A percentile compares a stretch with the other conserved stretches of the same genome.
phyloP scores from a whole-genome alignment of 1,140 invertebrate species.

The Harlomillsia oculata region DNA sequence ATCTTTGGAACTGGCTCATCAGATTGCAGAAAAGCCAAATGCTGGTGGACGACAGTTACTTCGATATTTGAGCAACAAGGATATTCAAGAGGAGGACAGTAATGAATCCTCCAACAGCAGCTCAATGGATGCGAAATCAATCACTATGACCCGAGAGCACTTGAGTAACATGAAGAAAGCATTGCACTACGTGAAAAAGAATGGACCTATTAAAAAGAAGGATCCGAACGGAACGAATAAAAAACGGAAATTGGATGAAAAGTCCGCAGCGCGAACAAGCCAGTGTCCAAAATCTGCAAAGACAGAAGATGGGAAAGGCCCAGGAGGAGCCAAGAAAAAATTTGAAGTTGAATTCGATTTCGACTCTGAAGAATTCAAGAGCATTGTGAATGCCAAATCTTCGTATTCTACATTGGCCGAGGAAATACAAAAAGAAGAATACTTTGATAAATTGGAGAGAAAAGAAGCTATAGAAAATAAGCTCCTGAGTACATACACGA shows the following conservation, averaged over 20 bases:
- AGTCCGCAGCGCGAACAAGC: background rate
- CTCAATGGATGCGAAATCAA: background rate
- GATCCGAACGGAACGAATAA: constrained; percentile 55
- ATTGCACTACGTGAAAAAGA: constrained; percentile 53
- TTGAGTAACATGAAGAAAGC: constrained; percentile 44
- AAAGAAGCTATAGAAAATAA: constrained; percentile 88
- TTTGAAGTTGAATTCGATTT: constrained; percentile 7
- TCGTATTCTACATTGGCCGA: constrained; percentile 64
- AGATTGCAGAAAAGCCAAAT: constrained; percentile 14
- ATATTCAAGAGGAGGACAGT: constrained; percentile 4
- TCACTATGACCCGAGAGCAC: constrained; percentile 7
- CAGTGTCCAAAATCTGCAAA: background rate
- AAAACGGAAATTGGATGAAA: constrained; percentile 12
- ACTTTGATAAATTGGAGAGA: constrained; percentile 76
- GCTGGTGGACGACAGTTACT: constrained; percentile 19
- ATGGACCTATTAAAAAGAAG: constrained; percentile 53
- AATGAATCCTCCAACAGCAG: background rate
- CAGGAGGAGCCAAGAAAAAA: background rate
- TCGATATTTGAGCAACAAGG: constrained; percentile 11
- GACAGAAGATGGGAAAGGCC: background rate
- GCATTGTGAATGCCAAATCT: constrained; percentile 68
- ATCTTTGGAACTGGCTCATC: background rate
- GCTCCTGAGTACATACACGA: constrained; percentile 72
- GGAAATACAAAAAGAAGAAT: constrained; percentile 62
- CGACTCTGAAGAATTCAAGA: constrained; percentile 56